A percentile compares a stretch with the other conserved stretches of the same genome.
These are phyloP conservation scores for Galerucella nymphaeae DNA, from an alignment of 2,888 invertebrate genomes.

Conservation along the genomic window DNA sequence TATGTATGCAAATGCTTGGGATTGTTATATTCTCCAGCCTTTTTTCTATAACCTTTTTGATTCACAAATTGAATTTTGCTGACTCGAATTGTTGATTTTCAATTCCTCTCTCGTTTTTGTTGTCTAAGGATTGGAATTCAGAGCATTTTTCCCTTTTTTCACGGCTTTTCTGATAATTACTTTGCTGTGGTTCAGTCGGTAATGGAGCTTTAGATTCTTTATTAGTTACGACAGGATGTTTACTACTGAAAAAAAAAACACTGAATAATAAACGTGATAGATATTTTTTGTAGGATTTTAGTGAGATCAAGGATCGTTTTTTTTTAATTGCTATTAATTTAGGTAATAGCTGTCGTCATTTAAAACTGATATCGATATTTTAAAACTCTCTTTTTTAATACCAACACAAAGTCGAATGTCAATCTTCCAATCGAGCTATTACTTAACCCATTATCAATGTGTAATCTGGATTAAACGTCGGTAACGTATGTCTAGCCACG, in stretches of 20 bases:
- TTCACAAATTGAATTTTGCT: too few species aligned
- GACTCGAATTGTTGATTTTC: not conserved
- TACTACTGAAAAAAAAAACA: not conserved
- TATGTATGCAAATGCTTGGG: too few species aligned
- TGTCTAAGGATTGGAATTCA: not conserved
- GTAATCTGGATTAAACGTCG: constrained; percentile 13
- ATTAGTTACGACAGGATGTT: not conserved
- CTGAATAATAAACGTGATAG: too few species aligned
- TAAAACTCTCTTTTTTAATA: not conserved
- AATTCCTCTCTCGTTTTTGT: not conserved
- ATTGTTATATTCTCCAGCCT: too few species aligned
- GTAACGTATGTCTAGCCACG: not conserved
- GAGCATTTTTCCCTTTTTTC: not conserved
- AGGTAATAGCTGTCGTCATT: not conserved
- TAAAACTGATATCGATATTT: not conserved
- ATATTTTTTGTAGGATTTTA: too few species aligned
- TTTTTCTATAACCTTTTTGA: too few species aligned
- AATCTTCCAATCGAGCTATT: not conserved
- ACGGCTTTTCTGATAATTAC: not conserved
- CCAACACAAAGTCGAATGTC: not conserved
- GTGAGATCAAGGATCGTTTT: too few species aligned
- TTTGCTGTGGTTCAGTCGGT: not conserved
- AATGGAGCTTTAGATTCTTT: not conserved
- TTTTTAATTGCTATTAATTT: too few species aligned
- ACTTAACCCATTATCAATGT: not conserved